Evolutionary conservation across 2,113 vertebrate species (phyloP).

Genomic region (Caretta caretta): DNA sequence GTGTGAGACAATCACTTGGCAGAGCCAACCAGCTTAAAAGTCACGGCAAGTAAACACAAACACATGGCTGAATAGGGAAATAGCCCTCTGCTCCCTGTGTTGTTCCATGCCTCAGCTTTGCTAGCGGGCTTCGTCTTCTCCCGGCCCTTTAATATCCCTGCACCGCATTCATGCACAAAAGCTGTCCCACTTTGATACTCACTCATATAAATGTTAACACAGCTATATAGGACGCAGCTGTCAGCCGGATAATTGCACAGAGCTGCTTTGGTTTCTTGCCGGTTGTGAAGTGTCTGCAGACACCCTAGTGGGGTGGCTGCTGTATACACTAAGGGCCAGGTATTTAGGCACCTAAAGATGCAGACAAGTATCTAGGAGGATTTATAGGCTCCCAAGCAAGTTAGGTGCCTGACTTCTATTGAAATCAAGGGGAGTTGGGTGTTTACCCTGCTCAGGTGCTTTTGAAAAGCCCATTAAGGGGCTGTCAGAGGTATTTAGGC

Average conservation of each 20-base stretch:
- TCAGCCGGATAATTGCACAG: slow-evolving; percentile 36
- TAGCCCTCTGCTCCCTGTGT: background rate
- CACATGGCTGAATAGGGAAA: background rate
- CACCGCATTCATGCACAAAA: background rate
- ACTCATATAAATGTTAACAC: background rate
- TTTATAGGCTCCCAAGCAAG: background rate
- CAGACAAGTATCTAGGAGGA: background rate
- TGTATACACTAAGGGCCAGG: background rate
- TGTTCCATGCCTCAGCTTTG: slow-evolving; percentile 6
- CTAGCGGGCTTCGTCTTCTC: slow-evolving; percentile 22
- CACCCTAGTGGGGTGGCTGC: slow-evolving; percentile 19
- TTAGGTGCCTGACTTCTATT: background rate
- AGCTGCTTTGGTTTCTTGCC: slow-evolving; percentile 9
- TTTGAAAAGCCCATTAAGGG: background rate
- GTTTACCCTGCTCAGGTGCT: background rate
- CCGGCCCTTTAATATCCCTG: slow-evolving; percentile 27
- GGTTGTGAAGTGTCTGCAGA: slow-evolving; percentile 16
- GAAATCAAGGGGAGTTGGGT: background rate
- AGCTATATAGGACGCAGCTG: slow-evolving; percentile 55
- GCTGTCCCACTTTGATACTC: slow-evolving; percentile 50
- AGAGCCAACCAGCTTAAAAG: background rate
- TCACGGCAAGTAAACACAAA: background rate
- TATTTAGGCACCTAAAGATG: slow-evolving; percentile 21
- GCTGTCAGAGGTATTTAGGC: no score
- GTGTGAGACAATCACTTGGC: background rate